Base-by-base conservation (phyloP, 2,888 invertebrate genomes). In the Drosophila borborema region DNA sequence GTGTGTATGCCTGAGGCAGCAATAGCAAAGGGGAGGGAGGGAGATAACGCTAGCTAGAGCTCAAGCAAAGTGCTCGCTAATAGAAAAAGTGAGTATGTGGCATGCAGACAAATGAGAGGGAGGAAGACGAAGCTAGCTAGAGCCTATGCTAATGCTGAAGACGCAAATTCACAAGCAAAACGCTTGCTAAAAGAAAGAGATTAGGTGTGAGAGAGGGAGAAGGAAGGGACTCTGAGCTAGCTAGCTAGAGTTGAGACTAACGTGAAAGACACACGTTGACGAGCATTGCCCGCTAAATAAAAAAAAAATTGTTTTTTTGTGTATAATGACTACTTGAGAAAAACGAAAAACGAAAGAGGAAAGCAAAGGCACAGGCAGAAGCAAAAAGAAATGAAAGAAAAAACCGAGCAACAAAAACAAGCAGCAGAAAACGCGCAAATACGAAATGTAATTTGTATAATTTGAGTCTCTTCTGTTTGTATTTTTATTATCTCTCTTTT, bases 391-490 rank as follows among this genome's bases (percentile, higher is more conserved):
- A 56, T 56, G 61, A 51, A 40, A 67, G 49, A 55, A 64, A 60
- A 31, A 23, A 46, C 48, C 36, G 18, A 61, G 46, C 43, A 79
- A 62, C 55, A 72, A 64, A 49, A 66, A 54, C 49, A 56, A 67
- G 38, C 61, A 59, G 55, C 67, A 68, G 49, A 75, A 66, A 63
- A 72, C 63, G 72, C 65, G 72, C 72, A 89, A 86, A 83, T 89
- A 90, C 81, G 86, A 88, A 90, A 86, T 80, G 90, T 90, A 86
- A 86, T 86, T 86, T 86, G 89, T 86, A 86, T 86, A 86, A 86
- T 85, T 85, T 79, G 89, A 81, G 89, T 70, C 70, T 78, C 72
- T 65, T 69, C 72, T 54, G 54, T 40, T 54, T 38, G 31, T 67
- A 58, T 62, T 43, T 41, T 45, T 53, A 20, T 49, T 49, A 12